Conservation (phyloP, 2,888 invertebrate genomes). For the Prenolepis imparis region DNA sequence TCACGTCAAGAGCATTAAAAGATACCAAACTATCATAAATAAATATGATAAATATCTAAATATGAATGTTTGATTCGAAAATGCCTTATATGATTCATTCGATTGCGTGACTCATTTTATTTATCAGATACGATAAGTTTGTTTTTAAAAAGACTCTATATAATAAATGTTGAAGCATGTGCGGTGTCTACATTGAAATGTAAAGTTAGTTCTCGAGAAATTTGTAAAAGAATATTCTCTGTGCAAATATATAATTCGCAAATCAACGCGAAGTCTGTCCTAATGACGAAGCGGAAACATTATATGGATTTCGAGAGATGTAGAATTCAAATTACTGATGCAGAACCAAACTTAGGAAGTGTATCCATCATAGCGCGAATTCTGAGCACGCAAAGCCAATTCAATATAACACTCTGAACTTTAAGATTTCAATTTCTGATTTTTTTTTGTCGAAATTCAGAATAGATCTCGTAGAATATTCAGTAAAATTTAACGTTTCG, state of each 20-base stretch:
- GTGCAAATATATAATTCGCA: conserved; percentile 1
- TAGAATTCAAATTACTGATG: conserved; percentile 2
- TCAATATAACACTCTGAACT: not conserved
- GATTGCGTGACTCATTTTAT: not conserved
- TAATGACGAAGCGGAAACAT: not conserved
- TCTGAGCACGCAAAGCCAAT: not conserved
- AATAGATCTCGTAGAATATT: not conserved
- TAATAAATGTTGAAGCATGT: not conserved
- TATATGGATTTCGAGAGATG: not conserved
- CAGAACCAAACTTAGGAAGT: not conserved
- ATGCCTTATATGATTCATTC: not conserved
- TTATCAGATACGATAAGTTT: not conserved
- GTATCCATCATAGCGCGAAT: conserved; percentile 2
- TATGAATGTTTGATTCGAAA: not conserved
- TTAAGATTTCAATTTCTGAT: not conserved
- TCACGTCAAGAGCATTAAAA: not conserved
- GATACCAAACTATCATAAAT: not conserved
- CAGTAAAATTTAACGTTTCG: not conserved
- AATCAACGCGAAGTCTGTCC: not conserved
- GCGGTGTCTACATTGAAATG: not conserved
- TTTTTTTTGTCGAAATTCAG: not conserved
- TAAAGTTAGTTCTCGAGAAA: conserved; percentile 1
- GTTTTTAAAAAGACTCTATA: not conserved
- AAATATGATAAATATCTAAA: not conserved
- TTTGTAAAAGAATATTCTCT: not conserved